Base-by-base conservation (phyloP, 2,113 vertebrate genomes). In the Stomatorhinus ivindoensis region DNA sequence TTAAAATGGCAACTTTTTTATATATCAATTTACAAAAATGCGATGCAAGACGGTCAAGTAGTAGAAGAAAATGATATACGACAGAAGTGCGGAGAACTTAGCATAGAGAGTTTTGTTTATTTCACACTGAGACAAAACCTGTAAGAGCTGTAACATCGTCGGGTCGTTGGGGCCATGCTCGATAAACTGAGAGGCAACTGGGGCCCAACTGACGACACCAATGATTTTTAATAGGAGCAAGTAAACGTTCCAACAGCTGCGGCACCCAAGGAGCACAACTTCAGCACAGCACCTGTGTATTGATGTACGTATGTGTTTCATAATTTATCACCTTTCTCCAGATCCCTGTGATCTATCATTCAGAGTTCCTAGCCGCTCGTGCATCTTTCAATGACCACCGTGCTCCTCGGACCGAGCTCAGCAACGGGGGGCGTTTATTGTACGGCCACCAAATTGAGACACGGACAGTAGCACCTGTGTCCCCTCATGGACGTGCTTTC, bases 391-490 rank as follows among this genome's bases (percentile, higher is more conserved):
- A 21, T 24, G 80, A 42, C 35, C 19, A 35, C 65, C 31, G 31
- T 31, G 65, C 65, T 17, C 11, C 65, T 4, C 31, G 24, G 82
- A 4, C 19, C 9, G 4, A 87, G 51, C 31, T 53, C 82, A 19
- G 86, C 4, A 0, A 87, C 39, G 39, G 61, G 39, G 53, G 53
- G 3, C 15, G 87, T 87, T 61, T 87, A 87, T 46, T 87, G 87
- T 65, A 8, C 48, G 2, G n/a, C 27, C 42, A n/a, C 53, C 53
- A 65, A 61, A 87, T 51, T 31, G 35, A 58, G 55, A 87, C 86
- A 58, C 86, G 27, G 39, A 87, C 51, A 55, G 50, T 53, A 87
- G 48, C 86, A 61, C 55, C 87, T 65, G 53, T 87, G 87, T 61
- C 87, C 55, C 13, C 48, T n/a, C 35, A 1, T 87, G 87, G 53